Evolutionary conservation across 2,888 invertebrate species (phyloP), one percentile per base, ranked within the genome.

Genomic region (Agriopis leucophaearia): DNA sequence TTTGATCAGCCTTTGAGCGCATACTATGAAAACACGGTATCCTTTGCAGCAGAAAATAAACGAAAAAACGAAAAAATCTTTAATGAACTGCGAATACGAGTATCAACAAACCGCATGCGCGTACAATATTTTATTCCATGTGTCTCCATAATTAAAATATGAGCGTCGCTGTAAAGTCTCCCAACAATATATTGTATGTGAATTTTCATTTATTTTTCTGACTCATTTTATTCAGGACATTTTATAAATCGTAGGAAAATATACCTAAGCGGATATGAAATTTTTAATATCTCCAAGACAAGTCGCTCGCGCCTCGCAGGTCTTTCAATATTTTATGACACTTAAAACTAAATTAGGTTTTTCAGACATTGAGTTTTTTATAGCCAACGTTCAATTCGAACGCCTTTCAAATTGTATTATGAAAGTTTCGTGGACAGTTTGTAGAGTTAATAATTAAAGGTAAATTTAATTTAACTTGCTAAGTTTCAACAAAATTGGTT

Each of bases 261-360:
- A 70, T 69, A 59, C 50, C 51, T 78, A 79, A 76, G 79, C 74
- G 83, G 84, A 84, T 83, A 84, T 84, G 81, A 87, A 86, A 83
- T 77, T 89, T 89, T 88, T 90, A 88, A 90, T 89, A 89, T 89
- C 83, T 80, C 76, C 81, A 74, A 88, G 85, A 85, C 85, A 87
- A 72, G 85, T 78, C 86, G 79, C 81, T 85, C 78, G 78, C 80
- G 80, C 81, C 79, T 76, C 77, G 78, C 82, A 85, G 82, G 85
- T 82, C 79, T 89, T 87, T 87, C 84, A 88, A 87, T 88, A 90
- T 89, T 90, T 89, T 88, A 88, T 85, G 86, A 88, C 83, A 88
- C 86, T 87, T 86, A 83, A 83, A 86, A 85, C 84, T 85, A 87
- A 87, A 89, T 89, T 88, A 88, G 80, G 83, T 86, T 87, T 85